A percentile compares a stretch with the other conserved stretches of the same genome.
Conservation (phyloP, 1,140 invertebrate species). For the Sarcophaga peregrina region DNA sequence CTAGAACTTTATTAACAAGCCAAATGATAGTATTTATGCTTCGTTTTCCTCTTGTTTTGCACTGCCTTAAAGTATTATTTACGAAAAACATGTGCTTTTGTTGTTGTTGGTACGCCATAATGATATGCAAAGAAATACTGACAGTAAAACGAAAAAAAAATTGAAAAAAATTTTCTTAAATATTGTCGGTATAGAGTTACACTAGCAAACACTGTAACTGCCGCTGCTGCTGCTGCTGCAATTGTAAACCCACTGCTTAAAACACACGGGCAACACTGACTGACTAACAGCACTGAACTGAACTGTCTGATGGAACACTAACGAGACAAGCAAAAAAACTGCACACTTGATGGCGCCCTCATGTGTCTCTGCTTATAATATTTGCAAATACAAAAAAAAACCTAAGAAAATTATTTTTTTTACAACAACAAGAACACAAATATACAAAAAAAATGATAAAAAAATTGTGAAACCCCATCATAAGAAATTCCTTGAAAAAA, state of each 20-base stretch:
- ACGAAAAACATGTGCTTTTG: background rate
- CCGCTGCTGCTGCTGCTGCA: too few species aligned
- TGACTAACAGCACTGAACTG: too few species aligned
- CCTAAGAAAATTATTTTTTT: background rate
- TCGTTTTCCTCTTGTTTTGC: background rate
- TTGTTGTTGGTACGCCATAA: background rate
- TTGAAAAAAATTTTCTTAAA: background rate
- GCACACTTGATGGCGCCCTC: constrained; percentile 34
- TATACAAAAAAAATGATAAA: background rate
- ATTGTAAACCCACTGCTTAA: background rate
- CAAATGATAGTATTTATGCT: constrained; percentile 16
- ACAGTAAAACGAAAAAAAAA: background rate
- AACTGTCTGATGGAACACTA: too few species aligned
- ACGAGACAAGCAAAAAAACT: background rate
- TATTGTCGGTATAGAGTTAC: background rate
- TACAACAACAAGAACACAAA: background rate
- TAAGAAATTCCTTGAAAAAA: background rate
- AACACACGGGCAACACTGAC: background rate
- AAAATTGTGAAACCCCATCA: background rate
- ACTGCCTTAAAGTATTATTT: background rate
- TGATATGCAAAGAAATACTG: background rate
- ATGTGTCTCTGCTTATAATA: background rate
- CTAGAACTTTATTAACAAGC: background rate
- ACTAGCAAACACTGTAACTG: background rate
- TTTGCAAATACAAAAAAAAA: background rate